Conservation (phyloP, 2,113 vertebrate genomes). For the Hemiprocne comata region DNA sequence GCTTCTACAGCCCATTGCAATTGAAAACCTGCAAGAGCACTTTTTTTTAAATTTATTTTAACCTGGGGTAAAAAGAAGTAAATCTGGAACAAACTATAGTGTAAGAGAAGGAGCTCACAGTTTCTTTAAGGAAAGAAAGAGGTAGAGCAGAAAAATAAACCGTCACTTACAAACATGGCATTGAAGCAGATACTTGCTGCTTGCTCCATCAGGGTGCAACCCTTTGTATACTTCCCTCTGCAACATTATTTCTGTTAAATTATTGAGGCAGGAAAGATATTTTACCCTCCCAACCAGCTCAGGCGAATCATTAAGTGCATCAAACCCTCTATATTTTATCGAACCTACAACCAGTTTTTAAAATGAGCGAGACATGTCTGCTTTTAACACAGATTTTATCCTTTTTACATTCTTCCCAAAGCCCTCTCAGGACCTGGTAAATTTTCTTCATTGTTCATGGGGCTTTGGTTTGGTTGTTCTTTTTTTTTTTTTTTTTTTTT, state of each 20-base stretch:
- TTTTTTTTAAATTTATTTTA: background rate
- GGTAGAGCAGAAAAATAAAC: background rate
- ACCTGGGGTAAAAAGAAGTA: background rate
- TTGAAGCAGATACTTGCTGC: background rate
- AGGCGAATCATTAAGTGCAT: slow-evolving; percentile 22
- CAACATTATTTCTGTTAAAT: slow-evolving; percentile 50
- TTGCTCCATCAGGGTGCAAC: background rate
- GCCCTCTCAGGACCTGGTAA: background rate
- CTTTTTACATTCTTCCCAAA: background rate
- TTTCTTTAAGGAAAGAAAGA: background rate
- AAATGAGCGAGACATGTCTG: background rate
- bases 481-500: background rate
- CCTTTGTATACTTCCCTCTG: background rate
- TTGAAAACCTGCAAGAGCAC: background rate
- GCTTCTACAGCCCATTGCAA: background rate
- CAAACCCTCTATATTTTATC: background rate
- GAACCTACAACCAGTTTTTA: background rate
- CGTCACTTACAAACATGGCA: background rate
- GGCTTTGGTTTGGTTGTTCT: background rate
- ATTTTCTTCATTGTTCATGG: background rate
- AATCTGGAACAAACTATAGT: background rate
- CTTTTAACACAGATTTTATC: slow-evolving; percentile 24
- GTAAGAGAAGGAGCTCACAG: background rate
- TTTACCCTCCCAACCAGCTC: background rate
- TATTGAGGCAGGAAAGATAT: slow-evolving; percentile 34